Conservation (phyloP, 2,888 invertebrate species). For the Lydus trimaculatus region DNA sequence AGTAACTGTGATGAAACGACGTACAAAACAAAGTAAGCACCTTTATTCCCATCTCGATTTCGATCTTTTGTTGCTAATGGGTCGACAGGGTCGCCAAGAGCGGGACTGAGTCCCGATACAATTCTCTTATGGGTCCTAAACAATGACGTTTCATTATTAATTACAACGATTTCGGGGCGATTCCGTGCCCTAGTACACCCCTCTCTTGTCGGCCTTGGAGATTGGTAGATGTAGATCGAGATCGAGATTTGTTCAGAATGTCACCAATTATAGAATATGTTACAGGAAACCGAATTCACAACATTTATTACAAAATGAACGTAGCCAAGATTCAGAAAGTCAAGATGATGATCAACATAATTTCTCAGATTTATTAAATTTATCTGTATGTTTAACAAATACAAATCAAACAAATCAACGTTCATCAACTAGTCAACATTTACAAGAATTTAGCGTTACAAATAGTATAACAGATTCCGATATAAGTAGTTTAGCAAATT, state of each 20-base stretch:
- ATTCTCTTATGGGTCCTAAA: no score
- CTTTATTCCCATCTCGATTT: no score
- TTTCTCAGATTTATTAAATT: conserved; percentile 57
- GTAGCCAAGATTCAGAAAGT: conserved; percentile 53
- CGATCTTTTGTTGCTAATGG: no score
- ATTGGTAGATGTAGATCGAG: no score
- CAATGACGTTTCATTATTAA: no score
- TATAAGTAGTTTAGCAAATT: conserved; percentile 73
- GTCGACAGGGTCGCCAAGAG: no score
- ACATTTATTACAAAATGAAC: conserved; percentile 38
- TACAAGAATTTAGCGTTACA: conserved; percentile 49
- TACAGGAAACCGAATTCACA: conserved; percentile 20
- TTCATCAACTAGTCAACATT: conserved; percentile 32
- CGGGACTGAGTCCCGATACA: no score
- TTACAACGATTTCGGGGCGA: no score
- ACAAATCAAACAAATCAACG: conserved; percentile 4
- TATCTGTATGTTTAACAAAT: conserved; percentile 55
- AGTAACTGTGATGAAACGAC: conserved; percentile 48
- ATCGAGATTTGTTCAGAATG: no score
- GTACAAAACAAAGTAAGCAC: conserved; percentile 34
- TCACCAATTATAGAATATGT: no score
- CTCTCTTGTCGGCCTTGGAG: no score
- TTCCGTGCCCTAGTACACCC: no score
- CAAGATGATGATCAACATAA: conserved; percentile 55
- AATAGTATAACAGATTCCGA: conserved; percentile 66